phyloP scores from a whole-genome alignment of 92 coral and sea anemone species.

The Hydrozoanthus gracilis region DNA sequence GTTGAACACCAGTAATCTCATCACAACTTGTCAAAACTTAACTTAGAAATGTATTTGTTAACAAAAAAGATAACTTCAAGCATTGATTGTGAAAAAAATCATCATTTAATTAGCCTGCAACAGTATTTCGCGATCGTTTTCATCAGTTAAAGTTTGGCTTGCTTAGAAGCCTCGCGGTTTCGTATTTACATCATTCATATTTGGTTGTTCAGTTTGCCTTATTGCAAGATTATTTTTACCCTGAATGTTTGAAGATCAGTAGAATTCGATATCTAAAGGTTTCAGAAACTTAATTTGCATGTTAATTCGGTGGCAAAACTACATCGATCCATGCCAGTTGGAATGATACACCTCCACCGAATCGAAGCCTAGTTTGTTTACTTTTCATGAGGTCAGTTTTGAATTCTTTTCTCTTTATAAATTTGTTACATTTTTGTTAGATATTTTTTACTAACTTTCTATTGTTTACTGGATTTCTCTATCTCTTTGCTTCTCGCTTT shows the following conservation, averaged over 20 bases:
- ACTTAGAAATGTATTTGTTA: not conserved
- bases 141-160: too few species aligned
- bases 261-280: not conserved
- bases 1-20: not conserved
- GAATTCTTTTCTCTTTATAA: not conserved
- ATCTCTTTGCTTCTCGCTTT: not conserved
- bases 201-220: not conserved
- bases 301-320: too few species aligned
- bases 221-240: not conserved
- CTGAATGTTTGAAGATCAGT: not conserved
- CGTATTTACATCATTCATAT: not conserved
- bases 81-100: not conserved
- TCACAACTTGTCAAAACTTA: not conserved
- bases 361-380: conserved; percentile 11
- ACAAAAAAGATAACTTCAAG: not conserved
- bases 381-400: conserved; percentile 1
- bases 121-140: not conserved
- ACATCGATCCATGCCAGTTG: too few species aligned
- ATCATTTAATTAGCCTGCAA: too few species aligned
- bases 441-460: not conserved
- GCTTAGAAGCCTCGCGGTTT: conserved; percentile 13
- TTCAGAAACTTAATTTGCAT: too few species aligned
- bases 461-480: not conserved
- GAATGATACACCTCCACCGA: too few species aligned
- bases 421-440: not conserved